Evolutionary conservation across 2,888 invertebrate species (phyloP).

Genomic region (Drosophila tanythrix): DNA sequence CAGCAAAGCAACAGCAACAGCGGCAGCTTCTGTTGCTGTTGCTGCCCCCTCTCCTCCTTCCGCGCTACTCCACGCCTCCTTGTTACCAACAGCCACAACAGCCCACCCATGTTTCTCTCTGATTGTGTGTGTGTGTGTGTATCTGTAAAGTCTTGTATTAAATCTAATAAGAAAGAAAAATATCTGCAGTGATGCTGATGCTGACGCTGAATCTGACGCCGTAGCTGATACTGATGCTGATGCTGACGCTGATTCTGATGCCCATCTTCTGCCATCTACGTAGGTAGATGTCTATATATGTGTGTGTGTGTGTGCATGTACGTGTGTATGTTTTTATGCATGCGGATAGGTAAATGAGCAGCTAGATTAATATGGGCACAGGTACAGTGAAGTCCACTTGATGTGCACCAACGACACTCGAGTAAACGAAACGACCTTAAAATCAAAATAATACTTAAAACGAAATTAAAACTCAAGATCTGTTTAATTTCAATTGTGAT

Average conservation of each 20-base stretch:
- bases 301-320: neutral
- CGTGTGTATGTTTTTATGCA: neutral
- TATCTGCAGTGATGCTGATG: conserved; percentile 44
- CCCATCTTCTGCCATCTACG: conserved; percentile 25
- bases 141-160: conserved; percentile 53
- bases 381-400: neutral
- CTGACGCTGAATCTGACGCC: conserved; percentile 4
- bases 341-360: neutral
- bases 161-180: conserved; percentile 66
- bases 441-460: neutral
- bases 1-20: conserved; percentile 13
- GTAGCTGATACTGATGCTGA: conserved; percentile 1
- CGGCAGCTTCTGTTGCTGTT: conserved; percentile 9
- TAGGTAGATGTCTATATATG: conserved; percentile 14
- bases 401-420: neutral
- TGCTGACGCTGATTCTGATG: conserved; percentile 1
- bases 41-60: neutral
- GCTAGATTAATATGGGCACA: conserved; percentile 1
- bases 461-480: neutral
- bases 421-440: neutral
- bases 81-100: conserved; percentile 5
- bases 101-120: conserved; percentile 32
- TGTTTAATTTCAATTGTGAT: neutral
- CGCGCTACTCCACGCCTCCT: neutral
- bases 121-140: conserved; percentile 33